phyloP scores from a whole-genome alignment of 1,140 invertebrate genomes.

The Calephelis nemesis region DNA sequence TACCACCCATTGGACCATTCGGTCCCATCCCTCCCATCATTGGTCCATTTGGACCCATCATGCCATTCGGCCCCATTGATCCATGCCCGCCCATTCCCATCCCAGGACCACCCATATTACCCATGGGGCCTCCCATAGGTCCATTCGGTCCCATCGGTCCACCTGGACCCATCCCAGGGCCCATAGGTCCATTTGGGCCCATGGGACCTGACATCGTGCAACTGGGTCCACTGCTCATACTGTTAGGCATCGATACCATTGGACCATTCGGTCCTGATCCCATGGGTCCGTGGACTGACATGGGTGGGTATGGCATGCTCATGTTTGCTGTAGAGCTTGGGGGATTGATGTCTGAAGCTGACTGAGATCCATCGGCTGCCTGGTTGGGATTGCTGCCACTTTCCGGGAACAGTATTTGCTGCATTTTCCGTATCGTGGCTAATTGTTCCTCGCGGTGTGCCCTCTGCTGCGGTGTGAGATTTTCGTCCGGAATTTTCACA shows the following conservation, averaged over 20 bases:
- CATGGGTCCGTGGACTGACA: constrained; percentile 66
- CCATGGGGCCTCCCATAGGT: constrained; percentile 70
- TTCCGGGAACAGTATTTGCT: constrained; percentile 94
- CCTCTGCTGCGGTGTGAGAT: constrained; percentile 96
- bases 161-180: constrained; percentile 60
- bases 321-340: constrained; percentile 68
- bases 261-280: constrained; percentile 65
- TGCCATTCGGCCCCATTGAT: constrained; percentile 74
- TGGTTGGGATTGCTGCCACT: constrained; percentile 70
- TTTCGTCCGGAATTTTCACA: constrained; percentile 96
- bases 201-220: constrained; percentile 74
- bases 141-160: constrained; percentile 72
- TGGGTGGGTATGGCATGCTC: constrained; percentile 74
- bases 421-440: constrained; percentile 94
- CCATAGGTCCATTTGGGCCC: constrained; percentile 70
- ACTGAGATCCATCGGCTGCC: constrained; percentile 52
- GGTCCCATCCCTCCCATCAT: constrained; percentile 74
- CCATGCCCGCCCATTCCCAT: constrained; percentile 74
- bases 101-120: constrained; percentile 65
- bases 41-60: constrained; percentile 76
- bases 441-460: constrained; percentile 95
- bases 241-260: constrained; percentile 69
- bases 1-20: constrained; percentile 75
- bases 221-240: constrained; percentile 64
- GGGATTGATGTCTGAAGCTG: constrained; percentile 57